These are phyloP conservation scores for Lepidurus packardi DNA, from an alignment of 1,140 invertebrate genomes.

Conservation along the genomic window DNA sequence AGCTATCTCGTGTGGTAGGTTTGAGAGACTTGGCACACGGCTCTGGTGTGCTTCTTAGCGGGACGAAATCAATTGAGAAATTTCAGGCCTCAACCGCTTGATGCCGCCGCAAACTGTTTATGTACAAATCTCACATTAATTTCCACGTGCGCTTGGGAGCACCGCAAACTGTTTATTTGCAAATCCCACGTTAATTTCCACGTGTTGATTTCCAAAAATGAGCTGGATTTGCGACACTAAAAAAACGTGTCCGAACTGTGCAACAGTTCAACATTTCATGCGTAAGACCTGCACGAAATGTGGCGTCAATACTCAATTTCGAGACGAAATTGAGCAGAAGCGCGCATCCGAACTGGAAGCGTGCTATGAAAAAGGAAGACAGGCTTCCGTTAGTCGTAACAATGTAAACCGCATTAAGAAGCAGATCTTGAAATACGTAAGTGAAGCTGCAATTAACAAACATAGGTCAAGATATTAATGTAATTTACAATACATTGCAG, in stretches of 20 bases:
- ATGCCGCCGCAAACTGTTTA: too few species aligned
- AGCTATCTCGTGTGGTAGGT: too few species aligned
- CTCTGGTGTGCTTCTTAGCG: too few species aligned
- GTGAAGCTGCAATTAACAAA: not conserved
- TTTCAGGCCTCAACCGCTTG: too few species aligned
- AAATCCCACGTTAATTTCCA: not conserved
- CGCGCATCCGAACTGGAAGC: not conserved
- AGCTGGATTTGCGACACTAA: constrained; percentile 1
- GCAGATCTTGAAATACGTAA: not conserved
- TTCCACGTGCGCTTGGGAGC: not conserved
- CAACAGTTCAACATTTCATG: not conserved
- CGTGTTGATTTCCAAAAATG: not conserved
- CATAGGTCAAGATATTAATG: not conserved
- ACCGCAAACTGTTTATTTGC: not conserved
- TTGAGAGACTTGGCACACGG: too few species aligned
- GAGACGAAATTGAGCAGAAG: not conserved
- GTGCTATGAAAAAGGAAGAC: not conserved
- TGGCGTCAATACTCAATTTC: not conserved
- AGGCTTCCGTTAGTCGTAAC: not conserved
- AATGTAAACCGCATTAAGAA: not conserved
- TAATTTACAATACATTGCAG: not conserved
- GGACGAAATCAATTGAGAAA: too few species aligned
- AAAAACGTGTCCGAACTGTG: not conserved
- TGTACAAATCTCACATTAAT: too few species aligned
- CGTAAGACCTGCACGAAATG: not conserved